Conservation (phyloP, 2,113 vertebrate genomes). For the Dromaius novaehollandiae region DNA sequence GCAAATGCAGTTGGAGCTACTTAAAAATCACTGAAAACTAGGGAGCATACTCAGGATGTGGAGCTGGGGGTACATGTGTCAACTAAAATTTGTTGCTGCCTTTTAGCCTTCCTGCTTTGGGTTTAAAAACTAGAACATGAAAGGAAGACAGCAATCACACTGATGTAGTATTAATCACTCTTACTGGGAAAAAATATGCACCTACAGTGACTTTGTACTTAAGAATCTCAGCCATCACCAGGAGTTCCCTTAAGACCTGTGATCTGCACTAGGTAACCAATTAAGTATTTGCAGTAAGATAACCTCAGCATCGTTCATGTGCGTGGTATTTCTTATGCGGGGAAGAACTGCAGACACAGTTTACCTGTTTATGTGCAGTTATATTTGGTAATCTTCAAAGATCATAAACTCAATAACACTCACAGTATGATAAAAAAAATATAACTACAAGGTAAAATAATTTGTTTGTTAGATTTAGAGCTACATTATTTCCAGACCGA, state of each 20-base stretch:
- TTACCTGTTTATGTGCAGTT: background rate
- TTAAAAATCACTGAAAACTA: background rate
- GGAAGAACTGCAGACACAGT: background rate
- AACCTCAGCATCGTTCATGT: background rate
- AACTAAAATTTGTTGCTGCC: background rate
- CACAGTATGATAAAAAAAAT: background rate
- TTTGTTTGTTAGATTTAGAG: background rate
- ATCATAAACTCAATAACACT: background rate
- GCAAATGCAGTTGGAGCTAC: background rate
- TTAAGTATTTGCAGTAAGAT: constrained; percentile 15
- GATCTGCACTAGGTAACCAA: background rate
- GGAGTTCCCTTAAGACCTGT: background rate
- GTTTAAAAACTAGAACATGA: background rate
- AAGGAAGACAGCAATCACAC: background rate
- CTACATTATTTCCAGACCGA: background rate
- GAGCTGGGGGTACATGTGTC: background rate
- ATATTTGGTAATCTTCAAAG: background rate
- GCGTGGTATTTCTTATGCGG: background rate
- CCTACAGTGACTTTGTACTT: background rate
- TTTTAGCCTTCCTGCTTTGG: background rate
- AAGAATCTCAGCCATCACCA: background rate
- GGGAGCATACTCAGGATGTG: background rate
- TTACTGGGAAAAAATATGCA: background rate
- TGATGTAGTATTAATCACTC: background rate
- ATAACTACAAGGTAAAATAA: background rate